Base-by-base conservation (phyloP, 2,888 invertebrate species). In the Boloria euphrosyne region DNA sequence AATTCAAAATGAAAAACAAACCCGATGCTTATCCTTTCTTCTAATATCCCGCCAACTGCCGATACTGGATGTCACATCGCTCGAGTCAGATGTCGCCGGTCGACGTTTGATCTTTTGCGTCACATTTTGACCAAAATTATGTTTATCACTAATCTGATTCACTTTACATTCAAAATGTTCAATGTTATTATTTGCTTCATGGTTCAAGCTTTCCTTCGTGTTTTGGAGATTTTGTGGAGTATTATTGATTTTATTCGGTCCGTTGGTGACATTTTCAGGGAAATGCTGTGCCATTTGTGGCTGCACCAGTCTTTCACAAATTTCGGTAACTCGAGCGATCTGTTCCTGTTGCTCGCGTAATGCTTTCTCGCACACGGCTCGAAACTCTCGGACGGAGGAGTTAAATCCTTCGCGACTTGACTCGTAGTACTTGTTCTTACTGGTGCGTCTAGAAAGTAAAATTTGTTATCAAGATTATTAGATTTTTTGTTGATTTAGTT, bases 241-340 rank as follows among this genome's bases (percentile, higher is more conserved):
- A 4, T 4, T 18, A 14, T 16, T 13, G 4, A 4, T 22, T 51
- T 17, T 27, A 13, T 51, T 62, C 43, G n/a, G 13, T 7, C 5
- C 38, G 7, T 47, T 31, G 5, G 13, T 31, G 18, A 59, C 1
- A 50, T 38, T 31, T 52, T 58, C 52, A 1, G 18, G 16, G 16
- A n/a, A 4, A 46, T 55, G 57, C 16, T 52, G 64, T n/a, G 60
- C 59, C 10, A 59, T 38, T 22, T 62, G 27, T 3, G 75, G 76
- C 71, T 80, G 81, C 0, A 81, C 78, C 22, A 89, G 78, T 6
- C 78, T 78, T 76, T 86, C 85, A 76, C 89, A 90, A 38, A 90
- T 76, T 70, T 80, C 78, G 1, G 87, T 80, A 4, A 90, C 86
- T 52, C 83, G 84, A 1, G 85, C 79, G 47, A 89, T 83, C 55